Evolutionary conservation across 2,888 invertebrate genomes (phyloP), one percentile per base, ranked within the genome.

Genomic region (Serrognathus titanus): DNA sequence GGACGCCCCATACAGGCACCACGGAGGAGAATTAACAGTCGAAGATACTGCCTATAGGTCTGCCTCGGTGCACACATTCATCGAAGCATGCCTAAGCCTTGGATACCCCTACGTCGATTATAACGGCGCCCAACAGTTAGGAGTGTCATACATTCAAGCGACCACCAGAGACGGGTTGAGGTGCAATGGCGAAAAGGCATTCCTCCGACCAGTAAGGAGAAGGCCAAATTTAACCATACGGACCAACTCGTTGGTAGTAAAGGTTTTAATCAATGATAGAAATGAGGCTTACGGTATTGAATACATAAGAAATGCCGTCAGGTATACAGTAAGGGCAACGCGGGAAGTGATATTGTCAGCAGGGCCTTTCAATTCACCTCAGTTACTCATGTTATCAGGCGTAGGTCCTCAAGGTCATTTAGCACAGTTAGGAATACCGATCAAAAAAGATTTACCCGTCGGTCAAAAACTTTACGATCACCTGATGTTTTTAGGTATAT

Each of bases 301-400:
- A 54, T 82, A 66, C 55, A 61, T 66, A n/a, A 54, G 46, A 31
- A 52, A 43, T 13, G 10, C 24, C 0, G 45, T 31, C 3, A 43
- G 55, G n/a, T 55, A 41, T 10, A 37, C 38, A 10, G 77, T 75
- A 2, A 63, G 62, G 20, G 82, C 82, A 8, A 73, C 74, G 31
- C 81, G 80, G 60, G 83, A 82, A 63, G 78, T 86, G 1, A 83
- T 86, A 56, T 66, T 86, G 31, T 81, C 82, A 64, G 85, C 80
- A 47, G 85, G 92, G 0, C 85, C 91, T 0, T 85, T 94, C 60
- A 90, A 89, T 74, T 86, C 90, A 0, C 89, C 93, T 0, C 92
- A 94, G 73, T 71, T 94, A 10, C 67, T 87, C 13, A 85, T 86
- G 85, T 73, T 87, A 2, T 85, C 85, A 0, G 87, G 87, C 2